phyloP scores from a whole-genome alignment of 2,888 invertebrate genomes.

The Ganaspis brasiliensis region DNA sequence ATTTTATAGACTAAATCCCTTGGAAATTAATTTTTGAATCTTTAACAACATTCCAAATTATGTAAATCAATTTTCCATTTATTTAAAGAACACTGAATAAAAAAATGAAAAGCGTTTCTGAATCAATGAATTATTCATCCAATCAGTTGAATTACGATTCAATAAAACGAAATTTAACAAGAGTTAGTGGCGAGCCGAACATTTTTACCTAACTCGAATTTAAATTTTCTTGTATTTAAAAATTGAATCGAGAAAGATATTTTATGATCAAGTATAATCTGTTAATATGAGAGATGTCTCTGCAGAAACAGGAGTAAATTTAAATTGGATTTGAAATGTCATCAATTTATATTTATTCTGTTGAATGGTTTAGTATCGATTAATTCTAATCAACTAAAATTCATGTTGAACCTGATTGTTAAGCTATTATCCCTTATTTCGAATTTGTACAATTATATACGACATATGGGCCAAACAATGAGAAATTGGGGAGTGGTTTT shows the following conservation, averaged over 20 bases:
- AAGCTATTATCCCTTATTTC: conserved; percentile 29
- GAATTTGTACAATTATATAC: conserved; percentile 56
- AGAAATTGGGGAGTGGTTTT: conserved; percentile 64
- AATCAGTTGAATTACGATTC: not conserved
- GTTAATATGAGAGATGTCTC: too few species aligned
- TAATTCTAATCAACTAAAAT: too few species aligned
- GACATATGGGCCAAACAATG: conserved; percentile 74
- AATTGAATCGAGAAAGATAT: too few species aligned
- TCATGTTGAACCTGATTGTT: not conserved
- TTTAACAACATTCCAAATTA: not conserved
- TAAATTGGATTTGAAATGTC: too few species aligned
- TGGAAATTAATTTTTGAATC: too few species aligned
- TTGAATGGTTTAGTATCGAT: too few species aligned
- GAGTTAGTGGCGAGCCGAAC: not conserved
- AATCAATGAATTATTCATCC: conserved; percentile 6
- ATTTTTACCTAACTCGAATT: not conserved
- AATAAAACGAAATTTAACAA: conserved; percentile 9
- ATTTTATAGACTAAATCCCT: too few species aligned
- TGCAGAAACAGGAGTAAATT: too few species aligned
- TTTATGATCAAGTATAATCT: too few species aligned
- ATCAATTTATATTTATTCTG: too few species aligned
- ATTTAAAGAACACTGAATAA: not conserved
- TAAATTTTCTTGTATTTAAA: not conserved
- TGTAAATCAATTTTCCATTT: not conserved
- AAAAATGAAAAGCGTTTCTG: not conserved